These are phyloP conservation scores for Strigamia transsilvanica DNA, from an alignment of 2,888 invertebrate genomes.

Conservation along the genomic window DNA sequence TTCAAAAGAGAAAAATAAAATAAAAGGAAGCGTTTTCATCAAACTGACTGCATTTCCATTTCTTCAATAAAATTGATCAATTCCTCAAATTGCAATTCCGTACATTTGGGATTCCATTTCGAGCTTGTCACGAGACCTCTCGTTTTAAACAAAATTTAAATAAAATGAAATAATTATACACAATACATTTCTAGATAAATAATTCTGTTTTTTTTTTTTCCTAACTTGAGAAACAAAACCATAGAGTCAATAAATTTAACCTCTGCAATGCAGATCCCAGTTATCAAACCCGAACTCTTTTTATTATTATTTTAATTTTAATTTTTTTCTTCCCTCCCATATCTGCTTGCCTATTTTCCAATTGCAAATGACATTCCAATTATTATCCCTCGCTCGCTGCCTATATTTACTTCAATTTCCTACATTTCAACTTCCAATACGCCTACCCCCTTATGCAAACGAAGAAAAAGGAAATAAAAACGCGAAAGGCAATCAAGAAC, in stretches of 20 bases:
- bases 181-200: not conserved
- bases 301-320: not conserved
- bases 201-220: not conserved
- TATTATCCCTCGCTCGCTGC: constrained; percentile 34
- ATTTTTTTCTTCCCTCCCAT: constrained; percentile 3
- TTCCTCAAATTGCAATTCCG: constrained; percentile 34
- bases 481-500: constrained; percentile 41
- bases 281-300: not conserved
- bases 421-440: constrained; percentile 43
- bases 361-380: constrained; percentile 43
- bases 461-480: constrained; percentile 40
- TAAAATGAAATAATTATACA: constrained; percentile 2
- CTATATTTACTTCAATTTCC: constrained; percentile 40
- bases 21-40: not conserved
- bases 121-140: not conserved
- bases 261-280: constrained; percentile 20
- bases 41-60: constrained; percentile 4
- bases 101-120: constrained; percentile 27
- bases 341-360: constrained; percentile 12
- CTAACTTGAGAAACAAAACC: not conserved
- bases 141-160: not conserved
- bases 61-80: constrained; percentile 40
- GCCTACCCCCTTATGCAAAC: constrained; percentile 38
- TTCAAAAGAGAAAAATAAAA: not conserved
- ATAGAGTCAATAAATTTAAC: not conserved